Conservation (phyloP, 2,113 vertebrate genomes). For the Pongo pygmaeus region DNA sequence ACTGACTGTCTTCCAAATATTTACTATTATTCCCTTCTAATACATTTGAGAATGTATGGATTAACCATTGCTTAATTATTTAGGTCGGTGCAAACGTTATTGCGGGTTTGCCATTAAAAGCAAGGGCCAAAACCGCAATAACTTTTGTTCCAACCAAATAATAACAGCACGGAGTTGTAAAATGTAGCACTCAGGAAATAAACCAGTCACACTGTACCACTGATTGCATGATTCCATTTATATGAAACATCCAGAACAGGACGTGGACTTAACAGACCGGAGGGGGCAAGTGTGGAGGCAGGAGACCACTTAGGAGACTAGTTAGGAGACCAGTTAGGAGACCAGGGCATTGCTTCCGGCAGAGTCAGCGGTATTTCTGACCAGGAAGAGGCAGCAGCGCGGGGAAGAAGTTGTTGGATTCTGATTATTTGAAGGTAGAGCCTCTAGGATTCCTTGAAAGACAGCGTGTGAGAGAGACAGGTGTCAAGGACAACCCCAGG, state of each 20-base stretch:
- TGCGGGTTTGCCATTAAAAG: too few relatives aligned
- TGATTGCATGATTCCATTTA: not conserved
- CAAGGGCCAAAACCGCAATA: too few relatives aligned
- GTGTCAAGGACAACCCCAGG: not conserved
- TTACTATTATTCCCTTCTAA: not conserved
- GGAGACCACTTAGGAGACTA: not conserved
- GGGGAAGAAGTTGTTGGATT: not conserved
- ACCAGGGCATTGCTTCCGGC: not conserved
- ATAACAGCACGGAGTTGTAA: not conserved
- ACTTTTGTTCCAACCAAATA: too few relatives aligned
- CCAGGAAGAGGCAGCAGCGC: not conserved
- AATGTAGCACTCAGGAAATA: not conserved
- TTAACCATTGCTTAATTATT: not conserved
- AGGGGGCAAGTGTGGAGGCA: not conserved
- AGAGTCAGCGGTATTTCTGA: rapidly evolving
- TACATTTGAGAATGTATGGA: not conserved
- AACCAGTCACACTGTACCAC: not conserved
- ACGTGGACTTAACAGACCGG: not conserved
- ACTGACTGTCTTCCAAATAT: too few relatives aligned
- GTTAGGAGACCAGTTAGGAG: not conserved
- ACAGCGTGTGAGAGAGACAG: rapidly evolving
- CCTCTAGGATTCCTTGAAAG: not conserved
- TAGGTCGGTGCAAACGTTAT: too few relatives aligned
- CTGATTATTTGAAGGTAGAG: not conserved
- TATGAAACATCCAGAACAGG: not conserved